Evolutionary conservation across 37 sponge, comb jelly and placozoan species (phyloP), one percentile per base, ranked within the genome.

Genomic region (Hormiphora californensis): DNA sequence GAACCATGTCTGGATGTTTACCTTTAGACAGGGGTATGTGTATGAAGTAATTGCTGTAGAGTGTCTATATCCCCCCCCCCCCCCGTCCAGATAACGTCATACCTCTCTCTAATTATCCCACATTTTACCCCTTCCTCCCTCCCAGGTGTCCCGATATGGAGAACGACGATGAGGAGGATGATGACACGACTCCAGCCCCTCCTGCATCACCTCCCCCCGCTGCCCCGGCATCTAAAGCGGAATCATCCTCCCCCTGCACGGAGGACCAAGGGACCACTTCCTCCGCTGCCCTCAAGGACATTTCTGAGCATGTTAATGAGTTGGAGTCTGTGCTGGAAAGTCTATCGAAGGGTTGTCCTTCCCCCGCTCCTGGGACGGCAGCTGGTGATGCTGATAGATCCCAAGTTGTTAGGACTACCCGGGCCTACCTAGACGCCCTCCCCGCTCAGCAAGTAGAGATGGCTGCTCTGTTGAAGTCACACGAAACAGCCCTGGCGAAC

Each of bases 101-200:
- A n/a, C n/a, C n/a, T n/a, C n/a, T n/a, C n/a, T n/a, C n/a, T n/a
- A n/a, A n/a, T n/a, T n/a, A n/a, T n/a, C n/a, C n/a, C n/a, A n/a
- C n/a, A n/a, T n/a, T n/a, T n/a, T n/a, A n/a, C n/a, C n/a, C n/a
- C n/a, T n/a, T n/a, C n/a, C n/a, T n/a, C n/a, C n/a, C n/a, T 65
- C 34, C 34, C 68, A 65, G 68, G 25, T 65, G 68, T 65, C 68
- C 68, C 36, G 68, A 65, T 15, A 17, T 65, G 68, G 68, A 65
- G 21, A 32, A 28, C 36, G 11, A 31, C 11, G 68, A n/a, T n/a
- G n/a, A n/a, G n/a, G n/a, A n/a, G n/a, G n/a, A n/a, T n/a, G n/a
- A n/a, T n/a, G n/a, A n/a, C n/a, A n/a, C n/a, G n/a, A n/a, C n/a
- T n/a, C n/a, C n/a, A n/a, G n/a, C n/a, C n/a, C n/a, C 68, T 36